These are phyloP conservation scores for Tipula lateralis DNA, from an alignment of 2,888 invertebrate species.

Conservation along the genomic window DNA sequence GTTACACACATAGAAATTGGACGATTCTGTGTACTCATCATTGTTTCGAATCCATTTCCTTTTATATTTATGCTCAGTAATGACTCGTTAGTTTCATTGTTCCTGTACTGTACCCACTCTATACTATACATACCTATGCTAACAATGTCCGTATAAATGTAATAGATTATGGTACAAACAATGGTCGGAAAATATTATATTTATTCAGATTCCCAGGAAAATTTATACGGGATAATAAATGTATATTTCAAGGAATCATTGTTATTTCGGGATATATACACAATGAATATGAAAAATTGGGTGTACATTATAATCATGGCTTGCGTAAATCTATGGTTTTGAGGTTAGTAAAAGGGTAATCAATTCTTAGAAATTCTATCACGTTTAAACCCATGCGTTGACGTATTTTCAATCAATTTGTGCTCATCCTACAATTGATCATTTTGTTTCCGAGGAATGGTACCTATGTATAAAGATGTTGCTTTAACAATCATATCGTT, in stretches of 20 bases:
- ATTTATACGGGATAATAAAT: background rate
- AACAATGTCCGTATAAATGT: background rate
- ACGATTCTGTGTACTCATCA: background rate
- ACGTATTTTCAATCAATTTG: too few relatives aligned
- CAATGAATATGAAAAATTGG: background rate
- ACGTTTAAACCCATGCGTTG: too few relatives aligned
- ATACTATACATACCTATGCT: too few relatives aligned
- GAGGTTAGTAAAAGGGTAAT: background rate
- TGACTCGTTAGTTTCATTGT: constrained; percentile 19
- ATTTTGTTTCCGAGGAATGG: too few relatives aligned
- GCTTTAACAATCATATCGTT: too few relatives aligned
- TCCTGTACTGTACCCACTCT: too few relatives aligned
- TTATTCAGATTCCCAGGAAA: background rate
- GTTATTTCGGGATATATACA: background rate
- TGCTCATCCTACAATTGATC: too few relatives aligned
- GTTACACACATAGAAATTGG: background rate
- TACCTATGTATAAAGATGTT: too few relatives aligned
- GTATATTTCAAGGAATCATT: background rate
- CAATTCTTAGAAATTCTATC: too few relatives aligned
- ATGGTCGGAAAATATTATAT: background rate
- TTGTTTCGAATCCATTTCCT: constrained; percentile 15
- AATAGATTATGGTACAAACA: background rate
- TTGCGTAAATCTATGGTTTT: background rate
- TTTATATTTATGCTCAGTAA: background rate
- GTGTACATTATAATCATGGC: background rate